Base-by-base conservation (phyloP, 1,140 invertebrate genomes). In the Paraescarpia echinospica region DNA sequence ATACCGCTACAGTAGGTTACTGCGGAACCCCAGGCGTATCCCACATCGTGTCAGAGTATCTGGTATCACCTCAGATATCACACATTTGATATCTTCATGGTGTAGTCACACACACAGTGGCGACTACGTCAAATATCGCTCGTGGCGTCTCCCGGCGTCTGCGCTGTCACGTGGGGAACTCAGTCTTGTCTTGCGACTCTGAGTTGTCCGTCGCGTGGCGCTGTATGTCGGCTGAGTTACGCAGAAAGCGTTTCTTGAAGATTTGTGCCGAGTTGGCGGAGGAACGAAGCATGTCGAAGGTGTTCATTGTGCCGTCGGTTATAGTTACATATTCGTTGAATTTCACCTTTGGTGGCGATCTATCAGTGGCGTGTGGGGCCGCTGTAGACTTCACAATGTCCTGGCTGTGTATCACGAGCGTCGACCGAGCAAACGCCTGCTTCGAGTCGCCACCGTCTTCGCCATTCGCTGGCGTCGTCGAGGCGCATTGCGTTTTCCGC, bases 311-410 rank as follows among this genome's bases (percentile, higher is more conserved):
- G 14, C 90, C 90, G 27, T 90, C 90, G 34, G 34, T 34, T 35
- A 90, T 90, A 34, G 35, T 90, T 12, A 90, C 90, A 22, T 35
- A 34, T 34, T 90, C 90, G 35, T 90, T 90, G 90, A 90, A 90
- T n/a, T 90, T 90, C 34, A 90, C 90, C 35, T 41, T 90, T n/a
- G 34, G 59, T 4, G 59, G 59, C 4, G 59, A 77, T 77, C 59
- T 77, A 18, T 77, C 59, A 27, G 22, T 27, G 18, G 4, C 18
- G 22, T 2, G 2, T 18, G 59, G 14, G 22, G 22, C 59, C 0
- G 59, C 59, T 2, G 14, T 31, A 18, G 59, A 77, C 59, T 31
- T 77, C 59, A 77, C 59, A 18, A 27, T 18, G 27, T 77, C 59
- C 9, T 18, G 59, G 22, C 59, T 77, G 22, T 77, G 59, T 77